Evolutionary conservation across 2,113 vertebrate species (phyloP).

Genomic region (Menidia beryllina): DNA sequence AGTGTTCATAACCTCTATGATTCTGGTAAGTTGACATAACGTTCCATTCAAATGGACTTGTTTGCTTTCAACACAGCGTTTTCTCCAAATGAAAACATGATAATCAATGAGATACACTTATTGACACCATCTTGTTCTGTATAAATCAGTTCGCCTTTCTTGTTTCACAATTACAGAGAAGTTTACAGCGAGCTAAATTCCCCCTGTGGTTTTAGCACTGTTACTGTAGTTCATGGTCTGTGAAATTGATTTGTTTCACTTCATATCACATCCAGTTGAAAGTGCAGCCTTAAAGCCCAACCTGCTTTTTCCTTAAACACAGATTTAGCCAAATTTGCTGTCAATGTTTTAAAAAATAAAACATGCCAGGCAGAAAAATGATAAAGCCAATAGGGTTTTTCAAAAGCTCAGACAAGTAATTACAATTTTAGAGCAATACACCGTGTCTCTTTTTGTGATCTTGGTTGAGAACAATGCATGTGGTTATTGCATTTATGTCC

Average conservation of each 20-base stretch:
- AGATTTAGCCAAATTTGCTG: slow-evolving; percentile 61
- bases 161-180: slow-evolving; percentile 60
- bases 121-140: slow-evolving; percentile 56
- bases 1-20: slow-evolving; percentile 22
- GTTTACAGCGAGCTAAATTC: slow-evolving; percentile 70
- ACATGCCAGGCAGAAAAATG: slow-evolving; percentile 52
- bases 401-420: slow-evolving; percentile 64
- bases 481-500: slow-evolving; percentile 70
- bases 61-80: slow-evolving; percentile 21
- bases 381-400: slow-evolving; percentile 59
- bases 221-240: slow-evolving; percentile 80
- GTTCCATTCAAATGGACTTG: slow-evolving; percentile 38
- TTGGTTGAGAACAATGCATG: slow-evolving; percentile 58
- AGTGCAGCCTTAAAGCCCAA: slow-evolving; percentile 65
- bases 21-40: slow-evolving; percentile 27
- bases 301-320: slow-evolving; percentile 72
- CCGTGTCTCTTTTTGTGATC: slow-evolving; percentile 48
- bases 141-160: slow-evolving; percentile 61
- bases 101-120: slow-evolving; percentile 62
- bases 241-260: slow-evolving; percentile 82
- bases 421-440: slow-evolving; percentile 57
- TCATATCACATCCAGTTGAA: slow-evolving; percentile 77
- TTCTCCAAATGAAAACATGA: slow-evolving; percentile 33
- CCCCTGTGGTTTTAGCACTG: slow-evolving; percentile 74
- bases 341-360: slow-evolving; percentile 45